Conservation (phyloP, 2,113 vertebrate species). For the Pseudopipra pipra region DNA sequence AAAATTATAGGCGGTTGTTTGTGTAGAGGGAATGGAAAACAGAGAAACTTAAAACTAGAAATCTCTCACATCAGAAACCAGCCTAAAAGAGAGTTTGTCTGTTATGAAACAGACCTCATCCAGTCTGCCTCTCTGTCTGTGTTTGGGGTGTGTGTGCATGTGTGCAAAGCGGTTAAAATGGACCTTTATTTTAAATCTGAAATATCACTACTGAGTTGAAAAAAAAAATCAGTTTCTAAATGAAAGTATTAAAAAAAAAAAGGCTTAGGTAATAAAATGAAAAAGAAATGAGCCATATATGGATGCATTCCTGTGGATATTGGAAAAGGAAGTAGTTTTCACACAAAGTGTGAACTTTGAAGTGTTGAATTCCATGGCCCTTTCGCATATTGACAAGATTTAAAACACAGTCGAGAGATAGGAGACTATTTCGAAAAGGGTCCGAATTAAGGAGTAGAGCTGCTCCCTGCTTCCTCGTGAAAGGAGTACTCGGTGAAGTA, state of each 20-base stretch:
- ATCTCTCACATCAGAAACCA: background rate
- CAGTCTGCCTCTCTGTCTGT: background rate
- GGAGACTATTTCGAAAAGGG: background rate
- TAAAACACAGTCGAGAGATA: background rate
- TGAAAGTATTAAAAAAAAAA: background rate
- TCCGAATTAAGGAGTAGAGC: background rate
- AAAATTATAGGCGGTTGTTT: background rate
- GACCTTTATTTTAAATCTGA: background rate
- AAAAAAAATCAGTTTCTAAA: background rate
- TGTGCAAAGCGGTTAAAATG: rapidly evolving
- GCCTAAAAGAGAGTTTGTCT: background rate
- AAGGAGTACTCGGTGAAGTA: background rate
- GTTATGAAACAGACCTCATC: background rate
- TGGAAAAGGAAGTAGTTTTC: background rate
- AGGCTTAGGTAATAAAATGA: background rate
- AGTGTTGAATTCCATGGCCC: background rate
- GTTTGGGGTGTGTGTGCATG: too few species aligned
- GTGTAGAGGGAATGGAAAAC: background rate
- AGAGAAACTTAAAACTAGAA: background rate
- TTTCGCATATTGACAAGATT: background rate
- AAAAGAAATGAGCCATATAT: background rate
- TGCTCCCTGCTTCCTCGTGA: background rate
- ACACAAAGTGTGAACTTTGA: background rate
- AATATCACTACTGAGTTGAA: background rate
- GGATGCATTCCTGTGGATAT: background rate